Evolutionary conservation across 2,113 vertebrate genomes (phyloP).

Genomic region (Arothron firmamentum): DNA sequence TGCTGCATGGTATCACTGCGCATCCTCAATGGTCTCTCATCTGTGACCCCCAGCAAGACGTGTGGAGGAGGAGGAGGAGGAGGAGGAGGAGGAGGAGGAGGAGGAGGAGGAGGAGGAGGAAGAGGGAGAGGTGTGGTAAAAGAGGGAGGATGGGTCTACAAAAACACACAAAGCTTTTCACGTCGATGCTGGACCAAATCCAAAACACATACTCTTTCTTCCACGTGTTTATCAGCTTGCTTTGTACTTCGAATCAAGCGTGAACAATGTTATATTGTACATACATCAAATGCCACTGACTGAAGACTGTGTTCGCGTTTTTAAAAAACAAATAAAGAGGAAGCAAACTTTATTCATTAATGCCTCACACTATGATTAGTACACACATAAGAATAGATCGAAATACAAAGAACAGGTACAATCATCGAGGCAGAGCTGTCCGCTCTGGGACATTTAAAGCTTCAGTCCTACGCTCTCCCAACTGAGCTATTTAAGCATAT

Average conservation of each 20-base stretch:
- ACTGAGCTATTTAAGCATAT: no score
- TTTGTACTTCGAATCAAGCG: constrained; percentile 2
- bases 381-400: no score
- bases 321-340: not conserved
- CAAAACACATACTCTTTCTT: constrained; percentile 9
- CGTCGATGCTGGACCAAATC: constrained; percentile 17
- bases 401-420: no score
- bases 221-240: not conserved
- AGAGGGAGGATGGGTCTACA: constrained; percentile 7
- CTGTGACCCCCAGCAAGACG: constrained; percentile 52
- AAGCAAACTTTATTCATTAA: no score
- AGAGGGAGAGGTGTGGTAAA: constrained; percentile 15
- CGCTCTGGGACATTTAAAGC: no score
- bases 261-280: not conserved
- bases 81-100: constrained; percentile 16
- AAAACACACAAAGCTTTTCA: constrained; percentile 22
- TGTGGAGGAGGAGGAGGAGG: constrained; percentile 26
- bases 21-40: constrained; percentile 51
- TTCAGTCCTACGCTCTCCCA: no score
- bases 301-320: not conserved
- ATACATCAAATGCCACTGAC: not conserved
- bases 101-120: constrained; percentile 19
- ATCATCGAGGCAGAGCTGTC: no score
- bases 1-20: constrained; percentile 27
- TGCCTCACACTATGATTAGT: no score